Base-by-base conservation (phyloP, 2,113 vertebrate genomes). In the Thryonomys swinderianus region DNA sequence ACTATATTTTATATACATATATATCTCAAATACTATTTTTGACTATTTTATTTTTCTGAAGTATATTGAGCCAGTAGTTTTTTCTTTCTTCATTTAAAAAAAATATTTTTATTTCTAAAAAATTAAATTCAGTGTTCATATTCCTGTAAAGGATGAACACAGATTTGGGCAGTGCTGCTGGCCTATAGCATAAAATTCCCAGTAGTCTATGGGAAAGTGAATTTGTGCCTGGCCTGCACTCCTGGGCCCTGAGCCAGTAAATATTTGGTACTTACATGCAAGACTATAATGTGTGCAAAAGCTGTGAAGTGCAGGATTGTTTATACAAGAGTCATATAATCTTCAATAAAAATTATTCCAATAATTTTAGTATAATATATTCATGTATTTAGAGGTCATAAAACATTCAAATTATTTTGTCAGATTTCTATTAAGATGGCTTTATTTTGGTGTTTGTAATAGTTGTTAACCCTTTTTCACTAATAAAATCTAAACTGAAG, bases 61-160 rank as follows among this genome's bases (percentile, higher is more conserved):
- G 61, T 86, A 18, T 30, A 80, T 95, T 88, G 42, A 94, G 69
- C 55, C 64, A 80, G 32, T 89, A 84, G 81, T 61, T 85, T 71
- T 40, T 64, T 16, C 32, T 48, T 67, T 67, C 78, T 90, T 62
- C 57, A 10, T 73, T 95, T 82, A n/a, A n/a, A n/a, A n/a, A n/a
- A n/a, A n/a, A n/a, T 93, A 12, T 59, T 20, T 53, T 71, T 88
- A 92, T 92, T 45, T 78, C 93, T 96, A 18, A 91, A 93, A 91
- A 97, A 97, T 95, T 94, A 98, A 97, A 95, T 86, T 96, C 88
- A 90, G 93, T 71, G 96, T 98, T 97, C 98, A 98, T 96, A 95
- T 94, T 97, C 97, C 93, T 96, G 92, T 97, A 94, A 88, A 95
- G 94, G 85, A 97, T 96, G 62, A 96, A 94, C 91, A 91, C 96